Evolutionary conservation across 2,888 invertebrate genomes (phyloP).

Genomic region (Stenodema calcarata): DNA sequence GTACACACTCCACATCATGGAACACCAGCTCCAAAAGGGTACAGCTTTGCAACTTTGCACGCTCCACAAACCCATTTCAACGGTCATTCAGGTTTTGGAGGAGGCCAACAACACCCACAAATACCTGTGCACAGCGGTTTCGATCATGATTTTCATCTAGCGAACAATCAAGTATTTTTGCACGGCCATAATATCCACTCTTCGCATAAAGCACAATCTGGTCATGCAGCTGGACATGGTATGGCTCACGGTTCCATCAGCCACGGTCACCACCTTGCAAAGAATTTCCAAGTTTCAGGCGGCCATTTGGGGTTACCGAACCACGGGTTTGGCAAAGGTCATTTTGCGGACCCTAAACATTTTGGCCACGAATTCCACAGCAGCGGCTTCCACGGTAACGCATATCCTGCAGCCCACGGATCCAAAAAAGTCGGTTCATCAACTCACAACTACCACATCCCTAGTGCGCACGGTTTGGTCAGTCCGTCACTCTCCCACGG

Average conservation of each 20-base stretch:
- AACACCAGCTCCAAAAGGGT: not conserved
- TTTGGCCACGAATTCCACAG: not conserved
- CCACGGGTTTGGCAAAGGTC: not conserved
- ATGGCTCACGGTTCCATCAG: conserved; percentile 12
- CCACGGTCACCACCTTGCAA: conserved; percentile 31
- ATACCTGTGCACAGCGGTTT: not conserved
- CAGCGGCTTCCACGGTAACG: not conserved
- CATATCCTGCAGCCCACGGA: not conserved
- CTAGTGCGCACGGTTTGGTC: not conserved
- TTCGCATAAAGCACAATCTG: not conserved
- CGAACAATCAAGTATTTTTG: not conserved
- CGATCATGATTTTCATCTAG: not conserved
- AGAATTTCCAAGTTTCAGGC: not conserved
- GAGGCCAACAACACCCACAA: not conserved
- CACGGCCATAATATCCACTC: not conserved
- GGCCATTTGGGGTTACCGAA: not conserved
- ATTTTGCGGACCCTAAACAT: not conserved
- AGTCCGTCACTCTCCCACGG: not conserved
- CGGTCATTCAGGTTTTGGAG: not conserved
- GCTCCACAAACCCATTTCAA: not conserved
- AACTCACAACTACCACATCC: not conserved
- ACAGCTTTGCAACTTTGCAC: conserved; percentile 12
- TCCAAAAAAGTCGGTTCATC: not conserved
- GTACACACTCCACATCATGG: not conserved
- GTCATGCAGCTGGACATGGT: not conserved